Evolutionary conservation across 2,113 vertebrate genomes (phyloP).

Genomic region (Vombatus ursinus): DNA sequence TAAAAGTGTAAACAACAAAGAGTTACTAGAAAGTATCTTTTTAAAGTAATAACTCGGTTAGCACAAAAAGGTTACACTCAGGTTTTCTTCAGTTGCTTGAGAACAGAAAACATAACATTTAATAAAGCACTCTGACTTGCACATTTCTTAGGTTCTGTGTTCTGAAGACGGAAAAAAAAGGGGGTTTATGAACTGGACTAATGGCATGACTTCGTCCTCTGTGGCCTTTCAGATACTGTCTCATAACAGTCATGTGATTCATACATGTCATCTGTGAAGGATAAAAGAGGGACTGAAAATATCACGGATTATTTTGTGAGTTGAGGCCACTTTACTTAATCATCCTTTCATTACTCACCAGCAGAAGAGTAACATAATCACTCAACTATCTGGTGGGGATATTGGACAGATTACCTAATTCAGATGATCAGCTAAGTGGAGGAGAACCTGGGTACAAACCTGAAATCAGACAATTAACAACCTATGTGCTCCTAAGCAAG

Average conservation of each 20-base stretch:
- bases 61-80: not conserved
- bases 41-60: not conserved
- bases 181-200: not conserved
- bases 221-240: not conserved
- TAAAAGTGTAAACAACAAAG: too few relatives aligned
- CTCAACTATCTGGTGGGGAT: not conserved
- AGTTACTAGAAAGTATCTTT: not conserved
- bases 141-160: not conserved
- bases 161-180: not conserved
- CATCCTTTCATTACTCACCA: not conserved
- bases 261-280: not conserved
- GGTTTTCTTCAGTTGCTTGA: not conserved
- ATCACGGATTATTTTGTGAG: not conserved
- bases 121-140: not conserved
- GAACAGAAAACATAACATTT: not conserved
- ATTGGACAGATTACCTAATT: not conserved
- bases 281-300: not conserved
- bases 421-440: too few relatives aligned
- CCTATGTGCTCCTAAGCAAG: too few relatives aligned
- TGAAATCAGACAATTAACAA: too few relatives aligned
- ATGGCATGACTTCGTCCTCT: not conserved
- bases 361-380: not conserved
- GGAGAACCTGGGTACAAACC: too few relatives aligned
- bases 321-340: not conserved
- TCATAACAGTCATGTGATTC: not conserved